Percentiles rank a stretch among this genome's conserved stretches.
Evolutionary conservation across 2,113 vertebrate species (phyloP).

Genomic region (Odontophorus gujanensis): DNA sequence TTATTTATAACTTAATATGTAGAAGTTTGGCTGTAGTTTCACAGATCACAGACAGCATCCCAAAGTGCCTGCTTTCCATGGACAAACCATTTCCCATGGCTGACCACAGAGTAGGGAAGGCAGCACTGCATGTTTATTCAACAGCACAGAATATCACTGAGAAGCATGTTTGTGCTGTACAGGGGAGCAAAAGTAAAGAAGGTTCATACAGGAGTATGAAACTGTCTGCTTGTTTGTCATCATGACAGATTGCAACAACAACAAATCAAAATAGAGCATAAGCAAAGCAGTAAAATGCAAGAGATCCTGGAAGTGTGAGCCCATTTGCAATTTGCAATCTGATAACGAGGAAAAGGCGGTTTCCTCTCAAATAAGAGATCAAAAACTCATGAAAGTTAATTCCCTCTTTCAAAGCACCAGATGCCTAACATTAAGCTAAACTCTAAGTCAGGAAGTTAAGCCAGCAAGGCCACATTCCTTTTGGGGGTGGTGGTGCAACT

Average conservation of each 20-base stretch:
- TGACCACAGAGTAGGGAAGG: background rate
- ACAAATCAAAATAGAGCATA: background rate
- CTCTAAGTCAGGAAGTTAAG: fast-evolving
- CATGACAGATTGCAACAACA: background rate
- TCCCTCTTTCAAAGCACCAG: background rate
- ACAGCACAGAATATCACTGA: background rate
- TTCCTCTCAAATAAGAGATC: background rate
- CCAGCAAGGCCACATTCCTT: background rate
- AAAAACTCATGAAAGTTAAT: background rate
- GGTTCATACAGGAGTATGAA: background rate
- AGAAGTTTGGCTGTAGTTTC: background rate
- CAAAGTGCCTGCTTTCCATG: background rate
- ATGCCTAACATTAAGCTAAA: background rate
- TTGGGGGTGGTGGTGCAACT: background rate
- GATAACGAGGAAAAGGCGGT: background rate
- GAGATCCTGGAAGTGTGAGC: background rate
- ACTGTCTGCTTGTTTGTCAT: background rate
- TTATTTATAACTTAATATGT: background rate
- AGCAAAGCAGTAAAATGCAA: background rate
- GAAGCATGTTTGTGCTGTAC: background rate
- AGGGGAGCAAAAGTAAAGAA: background rate
- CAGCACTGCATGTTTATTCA: background rate
- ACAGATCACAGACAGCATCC: background rate
- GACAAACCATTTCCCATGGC: fast-evolving
- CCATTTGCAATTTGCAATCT: background rate